Conservation (phyloP, 2,113 vertebrate genomes). For the Mystacornis crossleyi region DNA sequence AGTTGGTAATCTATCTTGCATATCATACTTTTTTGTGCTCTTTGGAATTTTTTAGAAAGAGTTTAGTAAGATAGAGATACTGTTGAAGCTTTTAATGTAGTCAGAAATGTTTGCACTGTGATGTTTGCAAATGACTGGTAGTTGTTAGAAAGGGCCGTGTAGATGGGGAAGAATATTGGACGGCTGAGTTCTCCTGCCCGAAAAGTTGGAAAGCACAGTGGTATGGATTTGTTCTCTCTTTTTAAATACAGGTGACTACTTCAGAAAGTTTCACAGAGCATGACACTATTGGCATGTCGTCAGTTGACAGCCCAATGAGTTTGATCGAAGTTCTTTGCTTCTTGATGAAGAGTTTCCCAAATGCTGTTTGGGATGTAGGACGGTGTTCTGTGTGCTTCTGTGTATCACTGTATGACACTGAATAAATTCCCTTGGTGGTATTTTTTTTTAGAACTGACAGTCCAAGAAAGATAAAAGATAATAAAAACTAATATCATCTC, state of each 20-base stretch:
- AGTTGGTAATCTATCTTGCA: not conserved
- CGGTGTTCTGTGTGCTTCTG: not conserved
- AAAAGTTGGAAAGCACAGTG: not conserved
- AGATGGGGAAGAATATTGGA: not conserved
- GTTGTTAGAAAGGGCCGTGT: not conserved
- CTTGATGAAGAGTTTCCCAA: not conserved
- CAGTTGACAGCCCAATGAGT: accelerated
- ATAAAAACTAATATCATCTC: not conserved
- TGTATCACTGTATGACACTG: not conserved
- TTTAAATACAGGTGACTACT: not conserved
- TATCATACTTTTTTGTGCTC: not conserved
- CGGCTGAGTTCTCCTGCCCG: not conserved
- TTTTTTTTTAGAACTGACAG: not conserved
- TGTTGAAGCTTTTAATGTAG: not conserved
- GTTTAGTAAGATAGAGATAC: not conserved
- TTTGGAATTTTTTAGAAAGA: not conserved
- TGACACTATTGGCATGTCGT: not conserved
- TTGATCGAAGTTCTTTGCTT: not conserved
- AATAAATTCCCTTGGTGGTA: not conserved
- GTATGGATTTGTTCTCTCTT: not conserved
- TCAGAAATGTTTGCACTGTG: not conserved
- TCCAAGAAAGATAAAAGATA: not conserved
- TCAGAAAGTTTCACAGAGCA: not conserved
- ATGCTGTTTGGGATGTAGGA: not conserved
- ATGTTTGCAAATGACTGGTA: not conserved